These are phyloP conservation scores for Pantherophis alleghaniensis DNA, from an alignment of 2,797 vertebrate species.

Conservation along the genomic window DNA sequence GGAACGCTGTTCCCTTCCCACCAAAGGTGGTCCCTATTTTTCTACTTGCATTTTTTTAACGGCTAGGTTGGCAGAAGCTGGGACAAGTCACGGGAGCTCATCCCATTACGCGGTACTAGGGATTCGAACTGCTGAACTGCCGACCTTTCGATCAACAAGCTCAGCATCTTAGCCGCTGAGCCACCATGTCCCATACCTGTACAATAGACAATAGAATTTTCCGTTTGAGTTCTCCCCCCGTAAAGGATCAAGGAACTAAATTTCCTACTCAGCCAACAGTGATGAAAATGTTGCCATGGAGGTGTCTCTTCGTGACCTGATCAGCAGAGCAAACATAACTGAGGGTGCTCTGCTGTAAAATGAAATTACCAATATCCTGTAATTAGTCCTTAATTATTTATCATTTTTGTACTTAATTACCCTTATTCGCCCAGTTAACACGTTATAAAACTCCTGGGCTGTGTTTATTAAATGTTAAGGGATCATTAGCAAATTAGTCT, in stretches of 20 bases:
- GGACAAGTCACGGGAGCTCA: too few species aligned
- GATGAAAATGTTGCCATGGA: conserved; percentile 31
- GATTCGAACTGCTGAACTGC: too few species aligned
- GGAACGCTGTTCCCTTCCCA: too few species aligned
- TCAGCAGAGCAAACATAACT: conserved; percentile 59
- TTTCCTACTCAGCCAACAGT: conserved; percentile 32
- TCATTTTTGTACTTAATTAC: conserved; percentile 79
- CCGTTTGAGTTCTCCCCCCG: conserved; percentile 55
- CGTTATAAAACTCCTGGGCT: conserved; percentile 77
- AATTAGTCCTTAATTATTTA: conserved; percentile 81
- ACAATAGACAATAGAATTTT: conserved; percentile 63
- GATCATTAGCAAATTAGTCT: conserved; percentile 65
- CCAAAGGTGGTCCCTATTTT: too few species aligned
- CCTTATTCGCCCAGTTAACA: conserved; percentile 76
- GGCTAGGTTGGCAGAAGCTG: too few species aligned
- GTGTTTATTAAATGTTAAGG: conserved; percentile 74
- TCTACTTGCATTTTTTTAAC: too few species aligned
- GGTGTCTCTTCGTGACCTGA: conserved; percentile 23
- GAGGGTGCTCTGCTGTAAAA: conserved; percentile 63
- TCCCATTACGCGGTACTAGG: too few species aligned
- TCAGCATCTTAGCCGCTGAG: too few species aligned
- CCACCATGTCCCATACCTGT: too few species aligned
- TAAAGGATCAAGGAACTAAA: conserved; percentile 54
- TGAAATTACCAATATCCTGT: conserved; percentile 74
- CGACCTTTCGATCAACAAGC: too few species aligned